Evolutionary conservation across 2,888 invertebrate species (phyloP).

Genomic region (Drepanosiphum platanoidis): DNA sequence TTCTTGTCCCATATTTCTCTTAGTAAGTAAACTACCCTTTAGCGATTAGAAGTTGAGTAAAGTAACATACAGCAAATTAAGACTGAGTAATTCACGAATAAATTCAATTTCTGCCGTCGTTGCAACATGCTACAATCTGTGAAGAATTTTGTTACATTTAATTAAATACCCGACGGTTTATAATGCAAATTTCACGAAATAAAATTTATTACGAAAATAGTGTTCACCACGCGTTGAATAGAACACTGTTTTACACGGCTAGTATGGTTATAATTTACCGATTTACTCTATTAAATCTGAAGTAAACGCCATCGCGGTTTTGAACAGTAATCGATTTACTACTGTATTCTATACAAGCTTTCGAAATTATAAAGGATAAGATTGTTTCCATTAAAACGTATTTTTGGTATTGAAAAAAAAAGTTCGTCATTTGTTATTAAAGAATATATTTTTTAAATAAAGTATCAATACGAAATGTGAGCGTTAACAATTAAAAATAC

Average conservation of each 20-base stretch:
- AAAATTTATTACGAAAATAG: not conserved
- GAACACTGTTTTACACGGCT: not conserved
- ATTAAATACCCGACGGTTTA: not conserved
- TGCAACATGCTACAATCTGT: not conserved
- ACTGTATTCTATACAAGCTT: not conserved
- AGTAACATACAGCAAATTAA: constrained; percentile 25
- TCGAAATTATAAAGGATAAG: not conserved
- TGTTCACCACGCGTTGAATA: not conserved
- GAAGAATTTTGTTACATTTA: not conserved
- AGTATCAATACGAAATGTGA: not conserved
- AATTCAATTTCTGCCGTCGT: not conserved
- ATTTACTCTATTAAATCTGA: not conserved
- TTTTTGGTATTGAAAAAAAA: not conserved
- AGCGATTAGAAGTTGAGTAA: constrained; percentile 9
- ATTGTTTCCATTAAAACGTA: not conserved
- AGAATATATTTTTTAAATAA: not conserved
- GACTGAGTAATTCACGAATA: not conserved
- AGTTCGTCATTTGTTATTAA: not conserved
- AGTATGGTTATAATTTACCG: too few relatives aligned
- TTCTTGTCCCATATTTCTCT: constrained; percentile 42
- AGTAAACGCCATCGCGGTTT: not conserved
- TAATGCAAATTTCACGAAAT: constrained; percentile 7
- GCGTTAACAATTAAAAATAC: not conserved
- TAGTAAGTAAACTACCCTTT: constrained; percentile 21
- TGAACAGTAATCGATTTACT: not conserved